Percentiles rank a stretch among this genome's conserved stretches.
These are phyloP conservation scores for Synanthedon formicaeformis DNA, from an alignment of 2,888 invertebrate species.

Conservation along the genomic window DNA sequence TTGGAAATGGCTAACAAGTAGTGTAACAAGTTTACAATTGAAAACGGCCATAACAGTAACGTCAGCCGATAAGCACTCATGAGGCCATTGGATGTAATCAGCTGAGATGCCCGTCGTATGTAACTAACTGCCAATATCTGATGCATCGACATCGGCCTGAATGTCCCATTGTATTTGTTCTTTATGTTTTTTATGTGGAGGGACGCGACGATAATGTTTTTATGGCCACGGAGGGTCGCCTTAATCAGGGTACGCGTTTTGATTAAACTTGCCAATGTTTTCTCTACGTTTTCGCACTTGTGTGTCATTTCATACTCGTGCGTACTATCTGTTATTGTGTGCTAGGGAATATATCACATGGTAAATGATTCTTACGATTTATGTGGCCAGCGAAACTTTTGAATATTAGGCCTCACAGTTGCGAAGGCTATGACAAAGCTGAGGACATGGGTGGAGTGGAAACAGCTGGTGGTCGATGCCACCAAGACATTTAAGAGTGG, in stretches of 20 bases:
- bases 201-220: slow-evolving; percentile 67
- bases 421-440: no score
- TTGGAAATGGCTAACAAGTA: background rate
- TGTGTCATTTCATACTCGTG: slow-evolving; percentile 4
- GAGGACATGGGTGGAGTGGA: no score
- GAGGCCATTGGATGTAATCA: slow-evolving; percentile 43
- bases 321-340: background rate
- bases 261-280: slow-evolving; percentile 58
- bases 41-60: slow-evolving; percentile 35
- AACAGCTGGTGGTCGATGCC: no score
- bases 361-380: no score
- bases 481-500: no score
- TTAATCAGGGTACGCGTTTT: slow-evolving; percentile 63
- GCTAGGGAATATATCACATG: slow-evolving; percentile 1
- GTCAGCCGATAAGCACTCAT: slow-evolving; percentile 13
- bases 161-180: slow-evolving; percentile 62
- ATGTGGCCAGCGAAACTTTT: no score
- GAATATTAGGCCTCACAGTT: no score
- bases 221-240: slow-evolving; percentile 57
- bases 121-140: slow-evolving; percentile 66
- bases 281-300: slow-evolving; percentile 13
- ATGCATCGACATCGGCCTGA: slow-evolving; percentile 45
- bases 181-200: slow-evolving; percentile 67
- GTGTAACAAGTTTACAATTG: slow-evolving; percentile 42
- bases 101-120: slow-evolving; percentile 50